Conservation (phyloP, 1,140 invertebrate species). For the Antheraea pernyi region DNA sequence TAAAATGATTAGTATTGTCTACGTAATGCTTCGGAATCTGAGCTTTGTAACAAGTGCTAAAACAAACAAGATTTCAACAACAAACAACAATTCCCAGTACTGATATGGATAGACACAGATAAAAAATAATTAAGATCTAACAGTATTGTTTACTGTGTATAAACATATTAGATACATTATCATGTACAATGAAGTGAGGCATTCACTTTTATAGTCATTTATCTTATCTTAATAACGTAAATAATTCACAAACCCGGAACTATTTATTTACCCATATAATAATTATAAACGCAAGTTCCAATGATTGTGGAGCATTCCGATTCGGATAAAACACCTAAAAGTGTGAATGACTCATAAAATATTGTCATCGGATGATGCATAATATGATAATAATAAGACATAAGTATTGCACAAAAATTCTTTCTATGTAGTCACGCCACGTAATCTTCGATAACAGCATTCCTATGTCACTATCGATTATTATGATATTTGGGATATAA, state of each 20-base stretch:
- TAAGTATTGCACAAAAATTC: constrained; percentile 41
- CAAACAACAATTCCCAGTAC: not conserved
- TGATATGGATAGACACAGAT: not conserved
- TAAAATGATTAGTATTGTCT: not conserved
- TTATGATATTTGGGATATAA: constrained; percentile 7
- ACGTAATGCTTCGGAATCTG: not conserved
- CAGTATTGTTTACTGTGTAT: not conserved
- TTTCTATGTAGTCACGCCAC: constrained; percentile 39
- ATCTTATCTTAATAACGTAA: constrained; percentile 22
- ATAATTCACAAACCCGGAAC: constrained; percentile 18
- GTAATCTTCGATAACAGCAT: constrained; percentile 30
- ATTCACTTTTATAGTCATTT: constrained; percentile 18
- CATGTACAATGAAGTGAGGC: constrained; percentile 18
- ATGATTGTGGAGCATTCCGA: constrained; percentile 30
- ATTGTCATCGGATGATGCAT: constrained; percentile 28
- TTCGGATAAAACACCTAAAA: constrained; percentile 33
- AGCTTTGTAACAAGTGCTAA: not conserved
- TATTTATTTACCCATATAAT: constrained; percentile 24
- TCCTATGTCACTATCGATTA: constrained; percentile 7
- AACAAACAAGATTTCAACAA: not conserved
- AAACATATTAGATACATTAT: constrained; percentile 10
- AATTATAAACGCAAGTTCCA: constrained; percentile 22
- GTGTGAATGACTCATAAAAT: constrained; percentile 31
- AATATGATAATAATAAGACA: constrained; percentile 15
- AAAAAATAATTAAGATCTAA: not conserved